Evolutionary conservation across 2,797 vertebrate species (phyloP), one percentile per base, ranked within the genome.

Genomic region (Gastrophryne carolinensis): DNA sequence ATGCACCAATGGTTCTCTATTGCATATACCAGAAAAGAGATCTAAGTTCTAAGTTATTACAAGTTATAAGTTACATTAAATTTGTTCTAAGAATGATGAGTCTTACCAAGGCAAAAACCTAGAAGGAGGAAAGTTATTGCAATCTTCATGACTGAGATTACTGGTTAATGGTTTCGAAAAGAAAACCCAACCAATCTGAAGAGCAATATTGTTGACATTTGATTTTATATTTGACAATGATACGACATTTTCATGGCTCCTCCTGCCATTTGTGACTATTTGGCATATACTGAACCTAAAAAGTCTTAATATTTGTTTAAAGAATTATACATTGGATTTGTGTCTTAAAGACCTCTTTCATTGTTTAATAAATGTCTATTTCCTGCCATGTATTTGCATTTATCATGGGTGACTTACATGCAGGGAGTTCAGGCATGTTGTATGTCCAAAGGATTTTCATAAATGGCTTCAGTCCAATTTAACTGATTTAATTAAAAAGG

Each of bases 161-260:
- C 34, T 71, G 54, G 53, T 58, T 60, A 44, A 15, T 30, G 27
- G 37, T 8, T 69, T 23, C 17, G 4, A 47, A 47, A 17, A 47
- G 17, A 24, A 60, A 71, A 58, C 53, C 67, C 17, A 71, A 71
- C 67, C 67, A 60, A 71, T 71, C 67, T 71, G 54, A 57, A 58
- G 27, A 24, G 3, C 7, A 49, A 11, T 5, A 47, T n/a, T 21
- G n/a, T 21, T 12, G 3, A 30, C 13, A 44, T 3, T 35, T 13
- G 2, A 5, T 54, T 69, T 41, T 69, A 69, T 69, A 69, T 7
- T 6, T 44, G 1, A 13, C 5, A 15, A 15, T 23, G 17, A n/a
- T 6, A 2, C 17, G 10, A 5, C 49, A 12, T 6, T 11, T 39
- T 71, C 12, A 8, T 57, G 17, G 27, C 54, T 47, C 67, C 53